These are phyloP conservation scores for Centropus bengalensis DNA, from an alignment of 2,113 vertebrate species.

Conservation along the genomic window DNA sequence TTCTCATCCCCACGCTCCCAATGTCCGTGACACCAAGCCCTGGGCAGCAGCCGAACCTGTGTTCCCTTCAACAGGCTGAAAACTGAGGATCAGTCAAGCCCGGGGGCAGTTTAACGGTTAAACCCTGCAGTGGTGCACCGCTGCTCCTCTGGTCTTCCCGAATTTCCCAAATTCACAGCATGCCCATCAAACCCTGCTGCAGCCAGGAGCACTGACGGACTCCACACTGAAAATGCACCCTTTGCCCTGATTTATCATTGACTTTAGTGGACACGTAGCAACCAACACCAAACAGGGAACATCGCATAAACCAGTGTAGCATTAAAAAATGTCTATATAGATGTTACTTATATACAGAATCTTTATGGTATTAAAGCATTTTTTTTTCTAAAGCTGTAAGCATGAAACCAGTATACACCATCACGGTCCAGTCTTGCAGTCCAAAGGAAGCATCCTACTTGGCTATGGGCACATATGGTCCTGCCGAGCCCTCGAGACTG, in stretches of 20 bases:
- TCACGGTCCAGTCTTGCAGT: accelerated
- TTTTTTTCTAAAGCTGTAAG: neutral
- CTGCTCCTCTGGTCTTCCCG: accelerated
- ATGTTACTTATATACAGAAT: too few relatives aligned
- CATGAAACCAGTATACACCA: neutral
- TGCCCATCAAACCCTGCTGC: neutral
- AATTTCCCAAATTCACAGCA: neutral
- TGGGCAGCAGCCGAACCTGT: neutral
- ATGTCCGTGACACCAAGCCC: accelerated
- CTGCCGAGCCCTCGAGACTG: neutral
- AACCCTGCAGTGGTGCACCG: neutral
- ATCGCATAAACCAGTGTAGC: accelerated
- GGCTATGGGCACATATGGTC: neutral
- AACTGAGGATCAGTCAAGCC: neutral
- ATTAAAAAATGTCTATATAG: accelerated
- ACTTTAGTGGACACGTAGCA: accelerated
- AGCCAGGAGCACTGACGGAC: neutral
- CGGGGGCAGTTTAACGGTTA: neutral
- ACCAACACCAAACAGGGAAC: neutral
- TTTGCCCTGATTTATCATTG: accelerated
- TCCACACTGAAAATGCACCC: accelerated
- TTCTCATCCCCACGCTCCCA: neutral
- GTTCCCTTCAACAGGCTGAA: neutral
- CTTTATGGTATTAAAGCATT: neutral
- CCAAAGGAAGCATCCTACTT: neutral